Evolutionary conservation across 2,797 vertebrate genomes (phyloP).

Genomic region (Eupleurogrammus muticus): DNA sequence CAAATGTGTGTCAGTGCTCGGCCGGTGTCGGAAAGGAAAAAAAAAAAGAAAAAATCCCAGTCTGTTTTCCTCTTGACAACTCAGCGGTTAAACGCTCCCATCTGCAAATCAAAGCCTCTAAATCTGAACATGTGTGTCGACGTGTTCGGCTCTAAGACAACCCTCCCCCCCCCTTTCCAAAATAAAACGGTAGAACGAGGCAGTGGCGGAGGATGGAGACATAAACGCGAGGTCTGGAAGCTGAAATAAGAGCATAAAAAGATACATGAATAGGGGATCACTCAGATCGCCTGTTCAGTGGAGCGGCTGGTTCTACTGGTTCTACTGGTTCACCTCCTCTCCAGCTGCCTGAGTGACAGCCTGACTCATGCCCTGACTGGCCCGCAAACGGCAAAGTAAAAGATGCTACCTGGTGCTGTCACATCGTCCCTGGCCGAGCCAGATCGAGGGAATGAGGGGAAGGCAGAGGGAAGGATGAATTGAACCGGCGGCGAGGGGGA

Average conservation of each 20-base stretch:
- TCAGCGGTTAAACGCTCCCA: neutral
- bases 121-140: neutral
- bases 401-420: slow-evolving; percentile 35
- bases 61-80: neutral
- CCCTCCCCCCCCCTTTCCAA: too few relatives aligned
- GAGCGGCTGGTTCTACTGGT: neutral
- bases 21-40: neutral
- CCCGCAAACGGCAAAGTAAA: slow-evolving; percentile 7
- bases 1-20: neutral
- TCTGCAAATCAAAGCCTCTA: neutral
- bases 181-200: neutral
- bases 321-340: neutral
- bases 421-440: slow-evolving; percentile 40
- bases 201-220: neutral
- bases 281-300: neutral
- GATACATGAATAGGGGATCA: neutral
- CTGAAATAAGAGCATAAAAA: neutral
- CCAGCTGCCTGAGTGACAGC: neutral
- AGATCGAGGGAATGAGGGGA: slow-evolving; percentile 30
- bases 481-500: slow-evolving; percentile 43
- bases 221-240: slow-evolving; percentile 4
- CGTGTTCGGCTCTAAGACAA: neutral
- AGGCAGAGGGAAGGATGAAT: slow-evolving; percentile 22
- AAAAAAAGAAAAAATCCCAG: neutral
- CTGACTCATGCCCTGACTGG: neutral